A percentile compares a stretch with the other conserved stretches of the same genome.
Evolutionary conservation across 2,888 invertebrate species (phyloP).

Genomic region (Lycaena phlaeas): DNA sequence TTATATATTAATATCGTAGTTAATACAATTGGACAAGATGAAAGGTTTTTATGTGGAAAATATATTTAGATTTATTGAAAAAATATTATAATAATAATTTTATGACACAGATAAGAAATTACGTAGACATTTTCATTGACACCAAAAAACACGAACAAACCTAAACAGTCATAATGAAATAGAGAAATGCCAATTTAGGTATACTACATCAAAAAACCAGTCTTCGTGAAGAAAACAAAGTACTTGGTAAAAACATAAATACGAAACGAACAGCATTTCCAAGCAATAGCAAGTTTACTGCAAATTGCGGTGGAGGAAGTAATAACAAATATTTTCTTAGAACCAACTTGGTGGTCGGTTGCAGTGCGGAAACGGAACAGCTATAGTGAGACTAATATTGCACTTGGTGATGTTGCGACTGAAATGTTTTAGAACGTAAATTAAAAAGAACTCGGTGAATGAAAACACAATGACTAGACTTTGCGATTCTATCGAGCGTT

Average conservation of each 20-base stretch:
- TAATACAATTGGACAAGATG: too few relatives aligned
- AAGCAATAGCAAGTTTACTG: constrained; percentile 17
- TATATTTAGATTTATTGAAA: too few relatives aligned
- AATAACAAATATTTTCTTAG: constrained; percentile 18
- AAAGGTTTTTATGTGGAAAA: too few relatives aligned
- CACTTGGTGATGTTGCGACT: background rate
- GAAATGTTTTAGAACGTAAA: constrained; percentile 6
- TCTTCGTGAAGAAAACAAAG: background rate
- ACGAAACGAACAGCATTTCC: constrained; percentile 8
- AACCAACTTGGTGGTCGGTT: constrained; percentile 12
- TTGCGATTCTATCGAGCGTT: constrained; percentile 4
- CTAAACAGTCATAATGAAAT: too few relatives aligned
- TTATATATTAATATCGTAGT: too few relatives aligned
- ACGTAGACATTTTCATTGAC: too few relatives aligned
- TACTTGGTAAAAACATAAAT: constrained; percentile 7
- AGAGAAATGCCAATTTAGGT: too few relatives aligned
- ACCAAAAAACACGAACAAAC: too few relatives aligned
- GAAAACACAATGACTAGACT: constrained; percentile 6
- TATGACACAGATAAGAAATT: too few relatives aligned
- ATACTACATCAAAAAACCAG: background rate
- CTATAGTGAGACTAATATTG: constrained; percentile 3
- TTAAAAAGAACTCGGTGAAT: constrained; percentile 4
- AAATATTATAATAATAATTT: too few relatives aligned
- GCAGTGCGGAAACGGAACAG: constrained; percentile 9
- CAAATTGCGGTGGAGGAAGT: constrained; percentile 14